A percentile compares a stretch with the other conserved stretches of the same genome.
Conservation (phyloP, 2,113 vertebrate genomes). For the Oreotrochilus melanogaster region DNA sequence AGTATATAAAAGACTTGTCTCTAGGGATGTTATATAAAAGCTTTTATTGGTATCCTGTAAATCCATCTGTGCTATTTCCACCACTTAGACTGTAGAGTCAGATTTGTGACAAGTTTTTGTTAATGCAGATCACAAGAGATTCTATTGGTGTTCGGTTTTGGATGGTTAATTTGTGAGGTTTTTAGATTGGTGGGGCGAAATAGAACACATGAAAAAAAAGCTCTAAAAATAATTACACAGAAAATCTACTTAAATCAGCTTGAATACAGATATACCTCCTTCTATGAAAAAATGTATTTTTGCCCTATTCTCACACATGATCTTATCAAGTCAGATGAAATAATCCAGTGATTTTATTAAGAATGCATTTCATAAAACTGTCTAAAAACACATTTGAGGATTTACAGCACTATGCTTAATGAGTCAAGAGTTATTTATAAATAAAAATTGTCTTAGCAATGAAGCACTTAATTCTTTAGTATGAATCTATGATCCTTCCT, state of each 20-base stretch:
- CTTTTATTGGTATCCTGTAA: slow-evolving; percentile 30
- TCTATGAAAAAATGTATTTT: neutral
- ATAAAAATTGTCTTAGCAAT: neutral
- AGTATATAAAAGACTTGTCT: slow-evolving; percentile 22
- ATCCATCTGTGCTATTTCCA: slow-evolving; percentile 27
- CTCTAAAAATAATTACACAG: neutral
- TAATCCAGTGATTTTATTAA: neutral
- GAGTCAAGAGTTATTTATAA: neutral
- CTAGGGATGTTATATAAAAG: slow-evolving; percentile 26
- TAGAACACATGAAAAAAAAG: neutral
- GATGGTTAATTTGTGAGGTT: neutral
- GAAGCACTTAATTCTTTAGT: neutral
- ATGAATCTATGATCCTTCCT: neutral
- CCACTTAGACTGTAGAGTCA: neutral
- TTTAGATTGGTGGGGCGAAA: neutral
- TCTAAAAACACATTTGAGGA: neutral
- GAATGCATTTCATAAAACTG: neutral
- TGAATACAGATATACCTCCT: neutral
- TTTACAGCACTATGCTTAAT: neutral
- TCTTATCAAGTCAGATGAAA: neutral
- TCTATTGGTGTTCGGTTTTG: neutral
- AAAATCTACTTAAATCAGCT: neutral
- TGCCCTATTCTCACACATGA: neutral
- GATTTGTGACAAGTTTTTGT: neutral
- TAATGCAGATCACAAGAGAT: neutral